phyloP scores from a whole-genome alignment of 1,140 invertebrate species.

The Cydia splendana region DNA sequence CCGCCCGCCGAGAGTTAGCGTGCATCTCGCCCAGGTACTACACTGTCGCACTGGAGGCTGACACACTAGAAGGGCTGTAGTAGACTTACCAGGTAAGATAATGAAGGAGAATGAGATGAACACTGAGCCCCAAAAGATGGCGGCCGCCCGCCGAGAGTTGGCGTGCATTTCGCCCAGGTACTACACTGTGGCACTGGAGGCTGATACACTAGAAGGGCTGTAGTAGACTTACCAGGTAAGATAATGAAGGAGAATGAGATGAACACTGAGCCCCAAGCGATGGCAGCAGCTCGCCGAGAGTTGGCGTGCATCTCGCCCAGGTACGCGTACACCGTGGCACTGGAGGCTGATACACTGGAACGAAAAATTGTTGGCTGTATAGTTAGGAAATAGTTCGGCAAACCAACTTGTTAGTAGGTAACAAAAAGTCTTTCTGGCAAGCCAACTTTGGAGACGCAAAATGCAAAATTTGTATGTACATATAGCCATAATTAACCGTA shows the following conservation, averaged over 20 bases:
- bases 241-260: slow-evolving; percentile 84
- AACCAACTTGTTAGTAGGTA: too few relatives aligned
- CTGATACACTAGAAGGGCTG: slow-evolving; percentile 79
- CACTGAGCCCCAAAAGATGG: slow-evolving; percentile 82
- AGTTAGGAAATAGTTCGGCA: too few relatives aligned
- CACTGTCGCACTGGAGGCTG: slow-evolving; percentile 83
- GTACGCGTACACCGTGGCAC: slow-evolving; percentile 84
- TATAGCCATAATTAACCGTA: too few relatives aligned
- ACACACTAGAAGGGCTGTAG: slow-evolving; percentile 69
- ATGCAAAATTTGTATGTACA: too few relatives aligned
- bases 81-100: slow-evolving; percentile 81
- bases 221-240: slow-evolving; percentile 79
- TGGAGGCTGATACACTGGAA: slow-evolving; percentile 83
- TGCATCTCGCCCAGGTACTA: slow-evolving; percentile 77
- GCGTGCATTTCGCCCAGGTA: slow-evolving; percentile 85
- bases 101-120: slow-evolving; percentile 85
- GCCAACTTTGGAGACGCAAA: too few relatives aligned
- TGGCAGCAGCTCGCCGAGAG: slow-evolving; percentile 71
- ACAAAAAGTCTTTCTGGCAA: too few relatives aligned
- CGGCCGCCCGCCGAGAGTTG: slow-evolving; percentile 68
- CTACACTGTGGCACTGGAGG: slow-evolving; percentile 84
- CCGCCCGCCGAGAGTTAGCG: too few relatives aligned
- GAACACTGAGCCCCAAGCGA: slow-evolving; percentile 83
- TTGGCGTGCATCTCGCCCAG: slow-evolving; percentile 84
- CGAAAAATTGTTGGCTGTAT: too few relatives aligned